Base-by-base conservation (phyloP, 2,888 invertebrate species). In the Itoplectis maculator region DNA sequence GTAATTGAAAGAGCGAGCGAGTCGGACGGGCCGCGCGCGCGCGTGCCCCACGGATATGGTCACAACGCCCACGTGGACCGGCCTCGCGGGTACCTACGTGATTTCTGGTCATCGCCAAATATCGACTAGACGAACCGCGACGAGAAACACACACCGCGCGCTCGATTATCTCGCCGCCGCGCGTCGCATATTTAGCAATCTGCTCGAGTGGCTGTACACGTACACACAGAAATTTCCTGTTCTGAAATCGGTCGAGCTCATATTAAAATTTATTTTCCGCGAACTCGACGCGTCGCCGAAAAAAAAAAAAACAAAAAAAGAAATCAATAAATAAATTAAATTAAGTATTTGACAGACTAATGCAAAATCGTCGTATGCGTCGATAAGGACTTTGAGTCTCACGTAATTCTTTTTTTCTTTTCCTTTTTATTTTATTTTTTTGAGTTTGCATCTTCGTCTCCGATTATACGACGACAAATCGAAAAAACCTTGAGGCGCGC, bases 61-160 rank as follows among this genome's bases (percentile, higher is more conserved):
- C 84, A 86, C 87, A 88, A 86, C 89, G 88, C 92, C 92, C 88
- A 92, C 92, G 87, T 87, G 85, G 80, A 85, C 84, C 85, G 56
- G 83, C 84, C 87, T 61, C 47, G n/a, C n/a, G n/a, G 37, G 79
- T 84, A 85, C 86, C 85, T 84, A 73, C 86, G 84, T 84, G 72
- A 78, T 84, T 84, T 85, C 84, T 82, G 84, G 80, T 85, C 89
- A 91, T 92, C 89, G 87, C 91, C 91, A 92, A 92, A 92, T 91
- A 92, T 92, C 89, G 90, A 89, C 87, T 88, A 90, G 87, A 87
- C 86, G 76, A 78, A 82, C 81, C 51, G 77, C 61, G 75, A 29
- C 29, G 72, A 72, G 79, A 66, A 72, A 79, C n/a, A n/a, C n/a
- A 79, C 66, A 73, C 61, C 29, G 29, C 29, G 29, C 29, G 54